These are phyloP conservation scores for Poeciliopsis infans DNA, from an alignment of 2,797 vertebrate genomes.

Conservation along the genomic window DNA sequence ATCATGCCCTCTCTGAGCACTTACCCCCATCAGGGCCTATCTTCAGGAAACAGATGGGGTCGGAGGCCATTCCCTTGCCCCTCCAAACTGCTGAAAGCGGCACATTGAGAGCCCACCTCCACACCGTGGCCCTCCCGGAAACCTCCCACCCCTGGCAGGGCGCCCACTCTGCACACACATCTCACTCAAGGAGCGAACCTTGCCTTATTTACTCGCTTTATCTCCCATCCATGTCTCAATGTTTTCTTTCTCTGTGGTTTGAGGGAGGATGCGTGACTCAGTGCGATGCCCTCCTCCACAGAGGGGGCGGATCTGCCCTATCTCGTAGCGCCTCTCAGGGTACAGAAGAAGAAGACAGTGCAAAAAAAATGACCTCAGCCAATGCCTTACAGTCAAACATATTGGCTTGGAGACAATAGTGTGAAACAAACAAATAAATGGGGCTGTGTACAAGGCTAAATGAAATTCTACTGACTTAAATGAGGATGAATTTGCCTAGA, in stretches of 20 bases:
- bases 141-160: slow-evolving; percentile 91
- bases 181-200: slow-evolving; percentile 82
- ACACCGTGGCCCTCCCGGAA: slow-evolving; percentile 86
- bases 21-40: slow-evolving; percentile 90
- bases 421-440: slow-evolving; percentile 81
- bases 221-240: slow-evolving; percentile 69
- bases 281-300: slow-evolving; percentile 80
- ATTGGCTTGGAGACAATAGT: slow-evolving; percentile 77
- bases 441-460: slow-evolving; percentile 73
- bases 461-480: slow-evolving; percentile 75
- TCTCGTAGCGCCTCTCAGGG: slow-evolving; percentile 74
- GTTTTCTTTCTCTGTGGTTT: slow-evolving; percentile 68
- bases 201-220: slow-evolving; percentile 75
- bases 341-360: slow-evolving; percentile 74
- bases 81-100: slow-evolving; percentile 94
- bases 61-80: slow-evolving; percentile 95
- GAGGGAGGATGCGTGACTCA: slow-evolving; percentile 81
- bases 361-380: slow-evolving; percentile 78
- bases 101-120: slow-evolving; percentile 92
- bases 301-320: slow-evolving; percentile 81
- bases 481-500: slow-evolving; percentile 70
- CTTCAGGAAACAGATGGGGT: slow-evolving; percentile 99
- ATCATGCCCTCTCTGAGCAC: slow-evolving; percentile 85
- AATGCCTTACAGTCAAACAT: slow-evolving; percentile 81
- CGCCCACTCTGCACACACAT: slow-evolving; percentile 86